Conservation (phyloP, 1,140 invertebrate species). For the Uloborus diversus region DNA sequence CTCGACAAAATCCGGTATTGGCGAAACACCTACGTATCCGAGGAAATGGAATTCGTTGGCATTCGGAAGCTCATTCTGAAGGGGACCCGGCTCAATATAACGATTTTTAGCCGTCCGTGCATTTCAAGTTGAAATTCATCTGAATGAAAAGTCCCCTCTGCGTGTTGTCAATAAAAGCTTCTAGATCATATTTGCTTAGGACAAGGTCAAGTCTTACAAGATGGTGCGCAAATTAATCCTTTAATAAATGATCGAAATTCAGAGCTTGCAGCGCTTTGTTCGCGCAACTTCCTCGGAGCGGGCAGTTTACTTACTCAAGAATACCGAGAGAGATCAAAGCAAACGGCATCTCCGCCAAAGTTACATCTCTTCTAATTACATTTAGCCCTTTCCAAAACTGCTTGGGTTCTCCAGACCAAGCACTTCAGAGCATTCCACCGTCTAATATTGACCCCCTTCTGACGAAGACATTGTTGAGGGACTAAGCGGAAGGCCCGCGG, state of each 20-base stretch:
- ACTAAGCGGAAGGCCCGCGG: conserved; percentile 41
- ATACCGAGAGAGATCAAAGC: conserved; percentile 52
- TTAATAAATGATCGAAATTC: conserved; percentile 55
- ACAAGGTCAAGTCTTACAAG: conserved; percentile 47
- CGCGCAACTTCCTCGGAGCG: conserved; percentile 28
- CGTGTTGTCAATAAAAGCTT: conserved; percentile 43
- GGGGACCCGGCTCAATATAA: conserved; percentile 15
- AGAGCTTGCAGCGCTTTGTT: conserved; percentile 29
- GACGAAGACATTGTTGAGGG: conserved; percentile 50
- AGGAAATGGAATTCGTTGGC: neutral
- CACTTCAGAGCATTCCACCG: conserved; percentile 30
- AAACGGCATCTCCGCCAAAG: conserved; percentile 33
- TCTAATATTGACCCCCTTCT: conserved; percentile 50
- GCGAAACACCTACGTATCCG: no score
- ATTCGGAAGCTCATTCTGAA: neutral
- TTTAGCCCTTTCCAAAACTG: conserved; percentile 42
- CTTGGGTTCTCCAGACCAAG: neutral
- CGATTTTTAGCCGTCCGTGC: conserved; percentile 27
- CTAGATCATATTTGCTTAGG: conserved; percentile 34
- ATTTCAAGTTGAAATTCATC: conserved; percentile 9
- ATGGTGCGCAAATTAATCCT: conserved; percentile 46
- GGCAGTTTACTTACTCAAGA: conserved; percentile 54
- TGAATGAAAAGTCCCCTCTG: conserved; percentile 31
- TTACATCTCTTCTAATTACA: conserved; percentile 53
- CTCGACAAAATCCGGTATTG: no score